Base-by-base conservation (phyloP, 2,888 invertebrate genomes). In the Bembecia ichneumoniformis region DNA sequence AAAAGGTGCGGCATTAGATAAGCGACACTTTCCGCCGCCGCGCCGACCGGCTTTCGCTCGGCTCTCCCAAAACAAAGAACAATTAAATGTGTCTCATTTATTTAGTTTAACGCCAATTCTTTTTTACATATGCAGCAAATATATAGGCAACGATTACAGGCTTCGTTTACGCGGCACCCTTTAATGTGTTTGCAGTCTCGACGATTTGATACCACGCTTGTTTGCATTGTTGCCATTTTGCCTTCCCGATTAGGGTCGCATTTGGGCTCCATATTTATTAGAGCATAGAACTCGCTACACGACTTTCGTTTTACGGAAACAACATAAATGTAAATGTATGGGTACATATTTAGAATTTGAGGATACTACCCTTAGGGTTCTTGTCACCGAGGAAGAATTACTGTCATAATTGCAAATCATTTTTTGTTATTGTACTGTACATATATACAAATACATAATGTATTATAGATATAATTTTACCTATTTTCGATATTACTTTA, bases 1-100 rank as follows among this genome's bases (percentile, higher is more conserved):
- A 82, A 86, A 83, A 86, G 86, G 87, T 84, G 84, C 73, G 82
- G 77, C 78, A 75, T 74, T 75, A 77, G 81, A 84, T 82, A 84
- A 83, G 78, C 81, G 75, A 71, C 76, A 74, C 77, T 79, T 77
- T 73, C 80, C 80, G 77, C 71, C 76, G 77, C 72, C 77, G 81
- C 76, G 76, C 79, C 77, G 48, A 49, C 51, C 16, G 35, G 43
- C 43, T 43, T 78, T 73, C 77, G 72, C 70, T 65, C 68, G 71
- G 73, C 70, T 74, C 71, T 69, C 69, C 74, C 69, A 66, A 80
- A 82, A 83, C 81, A 84, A 83, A 81, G 78, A 78, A 71, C 75
- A 74, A 76, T 76, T 74, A 74, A 79, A 79, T 77, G 76, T 72
- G 74, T 72, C 75, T 74, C 77, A 78, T 81, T 80, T 79, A 75